Percentiles rank a stretch among this genome's conserved stretches.
phyloP scores from a whole-genome alignment of 2,888 invertebrate species.

The Oscheius sp. region DNA sequence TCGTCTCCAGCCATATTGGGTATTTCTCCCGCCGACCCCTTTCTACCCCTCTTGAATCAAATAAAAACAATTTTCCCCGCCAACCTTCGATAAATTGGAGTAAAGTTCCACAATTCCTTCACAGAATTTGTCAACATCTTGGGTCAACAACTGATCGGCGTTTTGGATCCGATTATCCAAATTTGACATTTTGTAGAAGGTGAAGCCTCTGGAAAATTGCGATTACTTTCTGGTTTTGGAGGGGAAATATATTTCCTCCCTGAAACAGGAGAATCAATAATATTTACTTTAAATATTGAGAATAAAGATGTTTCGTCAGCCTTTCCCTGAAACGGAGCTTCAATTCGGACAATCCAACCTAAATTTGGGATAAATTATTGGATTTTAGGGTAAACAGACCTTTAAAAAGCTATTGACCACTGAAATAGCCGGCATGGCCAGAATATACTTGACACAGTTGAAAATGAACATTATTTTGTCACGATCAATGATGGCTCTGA shows the following conservation, averaged over 20 bases:
- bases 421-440: conserved; percentile 91
- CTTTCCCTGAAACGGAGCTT: conserved; percentile 90
- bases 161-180: conserved; percentile 93
- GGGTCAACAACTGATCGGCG: conserved; percentile 94
- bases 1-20: too few species aligned
- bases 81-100: conserved; percentile 89
- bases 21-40: too few species aligned
- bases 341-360: conserved; percentile 91
- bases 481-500: conserved; percentile 90
- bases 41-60: not conserved
- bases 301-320: conserved; percentile 87
- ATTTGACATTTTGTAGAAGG: conserved; percentile 90
- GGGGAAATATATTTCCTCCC: not conserved
- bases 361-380: conserved; percentile 44
- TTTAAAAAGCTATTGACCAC: conserved; percentile 92
- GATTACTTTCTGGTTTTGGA: not conserved
- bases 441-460: conserved; percentile 83
- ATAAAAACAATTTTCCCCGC: not conserved
- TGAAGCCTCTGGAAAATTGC: conserved; percentile 63
- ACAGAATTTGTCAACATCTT: conserved; percentile 97
- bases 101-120: conserved; percentile 94
- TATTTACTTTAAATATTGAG: conserved; percentile 89
- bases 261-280: not conserved
- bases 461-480: conserved; percentile 83
- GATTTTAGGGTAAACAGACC: conserved; percentile 73